phyloP scores from a whole-genome alignment of 2,888 invertebrate species.

The Melolontha melolontha region DNA sequence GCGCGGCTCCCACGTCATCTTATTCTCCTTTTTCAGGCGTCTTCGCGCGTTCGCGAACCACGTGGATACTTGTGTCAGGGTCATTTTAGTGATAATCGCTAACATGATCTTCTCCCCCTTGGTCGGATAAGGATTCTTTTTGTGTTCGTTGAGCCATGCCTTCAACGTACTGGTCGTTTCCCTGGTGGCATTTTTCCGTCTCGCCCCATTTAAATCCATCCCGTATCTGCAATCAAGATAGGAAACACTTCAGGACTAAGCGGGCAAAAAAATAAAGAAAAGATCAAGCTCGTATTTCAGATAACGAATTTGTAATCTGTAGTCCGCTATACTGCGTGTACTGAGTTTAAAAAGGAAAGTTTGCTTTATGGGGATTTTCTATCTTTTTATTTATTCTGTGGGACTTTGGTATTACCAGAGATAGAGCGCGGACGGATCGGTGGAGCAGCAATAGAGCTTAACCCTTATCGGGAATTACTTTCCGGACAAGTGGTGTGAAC shows the following conservation, averaged over 20 bases:
- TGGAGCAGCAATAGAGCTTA: slow-evolving; percentile 51
- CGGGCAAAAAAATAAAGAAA: not conserved
- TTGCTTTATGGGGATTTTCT: not conserved
- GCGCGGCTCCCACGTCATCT: slow-evolving; percentile 99
- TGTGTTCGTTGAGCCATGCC: slow-evolving; percentile 98
- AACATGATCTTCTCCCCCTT: slow-evolving; percentile 99
- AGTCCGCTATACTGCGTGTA: slow-evolving; percentile 1
- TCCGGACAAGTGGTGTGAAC: slow-evolving; percentile 68
- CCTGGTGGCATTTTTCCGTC: slow-evolving; percentile 97
- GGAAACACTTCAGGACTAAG: slow-evolving; percentile 9
- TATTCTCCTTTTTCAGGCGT: slow-evolving; percentile 96
- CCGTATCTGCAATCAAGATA: slow-evolving; percentile 79
- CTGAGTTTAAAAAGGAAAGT: slow-evolving; percentile 1
- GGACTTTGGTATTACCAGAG: slow-evolving; percentile 11
- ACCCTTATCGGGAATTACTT: slow-evolving; percentile 68
- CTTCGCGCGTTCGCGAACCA: slow-evolving; percentile 99
- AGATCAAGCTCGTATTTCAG: not conserved
- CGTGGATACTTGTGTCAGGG: slow-evolving; percentile 96
- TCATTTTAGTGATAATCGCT: slow-evolving; percentile 99
- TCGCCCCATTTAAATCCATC: slow-evolving; percentile 93
- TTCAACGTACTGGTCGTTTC: slow-evolving; percentile 98
- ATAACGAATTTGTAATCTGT: slow-evolving; percentile 27
- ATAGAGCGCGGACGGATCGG: slow-evolving; percentile 9
- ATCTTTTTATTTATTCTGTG: not conserved
- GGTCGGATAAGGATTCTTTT: slow-evolving; percentile 99